phyloP scores from a whole-genome alignment of 2,888 invertebrate genomes.

The Harpagoxenus sublaevis region DNA sequence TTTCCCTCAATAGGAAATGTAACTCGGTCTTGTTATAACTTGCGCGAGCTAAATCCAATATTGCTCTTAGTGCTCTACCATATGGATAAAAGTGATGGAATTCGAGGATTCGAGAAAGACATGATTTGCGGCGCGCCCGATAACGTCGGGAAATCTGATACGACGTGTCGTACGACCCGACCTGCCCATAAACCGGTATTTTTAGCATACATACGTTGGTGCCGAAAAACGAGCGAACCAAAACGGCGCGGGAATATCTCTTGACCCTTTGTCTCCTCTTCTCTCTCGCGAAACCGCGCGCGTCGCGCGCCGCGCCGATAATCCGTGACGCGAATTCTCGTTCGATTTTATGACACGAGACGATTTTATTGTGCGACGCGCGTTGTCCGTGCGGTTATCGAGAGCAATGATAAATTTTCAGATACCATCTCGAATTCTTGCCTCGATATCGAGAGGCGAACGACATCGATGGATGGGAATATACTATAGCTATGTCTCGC shows the following conservation, averaged over 20 bases:
- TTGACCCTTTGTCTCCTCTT: not conserved
- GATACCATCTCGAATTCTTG: conserved; percentile 32
- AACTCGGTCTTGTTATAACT: not conserved
- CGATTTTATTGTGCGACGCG: conserved; percentile 24
- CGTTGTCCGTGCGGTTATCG: conserved; percentile 39
- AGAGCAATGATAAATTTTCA: conserved; percentile 31
- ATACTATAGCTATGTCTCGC: not conserved
- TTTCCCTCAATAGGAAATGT: not conserved
- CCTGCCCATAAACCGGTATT: not conserved
- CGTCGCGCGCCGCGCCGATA: conserved; percentile 2
- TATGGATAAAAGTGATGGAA: not conserved
- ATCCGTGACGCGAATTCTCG: conserved; percentile 43
- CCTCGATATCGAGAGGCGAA: conserved; percentile 5
- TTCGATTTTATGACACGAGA: conserved; percentile 27
- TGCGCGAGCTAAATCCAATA: not conserved
- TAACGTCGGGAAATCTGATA: not conserved
- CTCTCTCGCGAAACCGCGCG: conserved; percentile 22
- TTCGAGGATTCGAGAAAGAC: not conserved
- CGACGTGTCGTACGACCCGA: conserved; percentile 4
- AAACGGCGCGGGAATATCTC: not conserved
- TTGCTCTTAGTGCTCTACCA: not conserved
- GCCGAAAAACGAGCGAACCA: not conserved
- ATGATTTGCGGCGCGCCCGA: conserved; percentile 8
- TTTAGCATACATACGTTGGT: conserved; percentile 21
- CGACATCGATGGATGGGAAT: conserved; percentile 25